Evolutionary conservation across 2,113 vertebrate species (phyloP).

Genomic region (Cavia aperea): DNA sequence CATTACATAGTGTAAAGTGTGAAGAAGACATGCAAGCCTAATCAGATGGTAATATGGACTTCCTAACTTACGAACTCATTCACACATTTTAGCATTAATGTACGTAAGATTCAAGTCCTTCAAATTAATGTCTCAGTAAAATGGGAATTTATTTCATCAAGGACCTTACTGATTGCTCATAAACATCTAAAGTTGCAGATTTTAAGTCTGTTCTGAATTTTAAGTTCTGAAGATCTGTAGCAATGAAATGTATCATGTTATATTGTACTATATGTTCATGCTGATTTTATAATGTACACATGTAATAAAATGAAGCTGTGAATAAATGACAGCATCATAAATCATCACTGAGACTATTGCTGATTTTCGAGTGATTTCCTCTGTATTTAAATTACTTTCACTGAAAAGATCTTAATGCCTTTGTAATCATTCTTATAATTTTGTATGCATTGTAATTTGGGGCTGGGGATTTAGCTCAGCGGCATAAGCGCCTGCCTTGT

Average conservation of each 20-base stretch:
- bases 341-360: not conserved
- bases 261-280: not conserved
- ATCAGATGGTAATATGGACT: not conserved
- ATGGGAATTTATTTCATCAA: conserved; percentile 47
- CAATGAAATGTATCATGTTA: conserved; percentile 7
- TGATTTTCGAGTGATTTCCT: conserved; percentile 46
- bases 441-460: conserved; percentile 27
- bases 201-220: conserved; percentile 2
- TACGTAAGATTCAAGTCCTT: conserved; percentile 39
- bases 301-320: conserved; percentile 18
- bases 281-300: not conserved
- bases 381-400: conserved; percentile 30
- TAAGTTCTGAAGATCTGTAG: conserved; percentile 25
- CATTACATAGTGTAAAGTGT: conserved; percentile 35
- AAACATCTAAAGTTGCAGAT: conserved; percentile 38
- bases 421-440: conserved; percentile 1
- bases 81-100: conserved; percentile 20
- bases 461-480: too few relatives aligned
- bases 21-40: conserved; percentile 36
- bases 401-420: conserved; percentile 20
- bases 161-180: conserved; percentile 35
- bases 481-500: too few relatives aligned
- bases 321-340: conserved; percentile 31
- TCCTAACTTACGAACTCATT: conserved; percentile 33
- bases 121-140: conserved; percentile 33